Evolutionary conservation across 2,888 invertebrate species (phyloP), one percentile per base, ranked within the genome.

Genomic region (Philhelius pedissequus): DNA sequence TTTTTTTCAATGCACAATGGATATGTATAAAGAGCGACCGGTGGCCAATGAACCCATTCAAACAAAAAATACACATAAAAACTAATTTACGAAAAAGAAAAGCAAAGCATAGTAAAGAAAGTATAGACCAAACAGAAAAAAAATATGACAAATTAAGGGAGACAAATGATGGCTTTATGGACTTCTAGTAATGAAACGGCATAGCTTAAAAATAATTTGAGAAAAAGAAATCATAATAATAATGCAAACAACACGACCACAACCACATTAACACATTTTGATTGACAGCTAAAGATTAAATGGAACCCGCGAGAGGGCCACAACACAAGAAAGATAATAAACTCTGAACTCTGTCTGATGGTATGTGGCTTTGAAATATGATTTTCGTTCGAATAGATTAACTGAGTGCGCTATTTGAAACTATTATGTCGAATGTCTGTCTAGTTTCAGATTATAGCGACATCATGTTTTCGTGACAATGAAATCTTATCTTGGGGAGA

Each of bases 241-340:
- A 43, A 62, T 25, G 27, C 27, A 62, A 58, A 58, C 38, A 38
- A 60, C 40, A 58, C 30, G 15, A 45, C 11, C 4, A 8, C 32
- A 11, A 13, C 32, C 11, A 32, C 13, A 32, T 69, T 54, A 48
- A 25, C 27, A 50, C 22, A 56, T 20, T 38, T 69, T 83, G 82
- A 83, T 78, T 83, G 82, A 83, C 78, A 83, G 82, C 62, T 35
- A 48, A 64, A 83, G 82, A 83, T 83, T 78, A 83, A 74, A 40
- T 56, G 62, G 56, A 82, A 62, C 60, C 68, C 54, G 18, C 60
- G 27, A 45, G 66, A 75, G 70, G 20, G 25, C 25, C 30, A 11
- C 35, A 27, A 15, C n/a, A n/a, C n/a, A n/a, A 56, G 40, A 50
- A 27, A 60, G 66, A 79, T 78, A 71, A 64, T 35, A 38, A 71